Base-by-base conservation (phyloP, 2,888 invertebrate genomes). In the Leucoma salicis region DNA sequence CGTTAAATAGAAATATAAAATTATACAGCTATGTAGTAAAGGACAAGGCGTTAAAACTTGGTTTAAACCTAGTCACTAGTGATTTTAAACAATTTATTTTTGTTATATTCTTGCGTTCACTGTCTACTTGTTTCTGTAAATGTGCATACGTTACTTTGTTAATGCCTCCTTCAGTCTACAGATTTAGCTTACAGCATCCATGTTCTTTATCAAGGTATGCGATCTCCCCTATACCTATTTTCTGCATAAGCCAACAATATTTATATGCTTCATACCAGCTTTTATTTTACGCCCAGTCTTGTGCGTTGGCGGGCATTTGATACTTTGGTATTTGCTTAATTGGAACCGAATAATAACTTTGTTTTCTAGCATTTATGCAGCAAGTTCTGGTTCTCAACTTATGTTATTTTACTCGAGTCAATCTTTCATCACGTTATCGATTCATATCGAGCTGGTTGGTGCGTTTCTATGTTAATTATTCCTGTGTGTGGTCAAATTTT, bases 221-320 rank as follows among this genome's bases (percentile, higher is more conserved):
- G 63, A 82, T 82, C 80, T 74, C 59, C 63, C 64, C 52, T 66
- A 66, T 69, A 68, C 66, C 68, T 76, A 75, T 75, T 73, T 75
- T 76, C 74, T 74, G 70, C 63, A 64, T 73, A 68, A 64, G 60
- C 49, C 52, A 31, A 52, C 48, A 57, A 57, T 64, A 59, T 64
- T 65, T 62, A 61, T 59, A 51, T 33, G 42, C 53, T 52, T 46
- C 48, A 46, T 50, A 45, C 61, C 37, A 46, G 41, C 53, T 60
- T 63, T 60, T 63, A 60, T 60, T 63, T 60, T 60, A 46, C 49
- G 46, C 44, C 34, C 37, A 42, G 46, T 42, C 42, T 40, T 44
- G 36, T 33, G 27, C 34, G 35, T 35, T 41, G 53, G 46, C 46
- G 46, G 47, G 61, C 49, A 60, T 63, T 60, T 61, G 39, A 50